phyloP scores from a whole-genome alignment of 2,113 vertebrate genomes.

The Zapus hudsonius region DNA sequence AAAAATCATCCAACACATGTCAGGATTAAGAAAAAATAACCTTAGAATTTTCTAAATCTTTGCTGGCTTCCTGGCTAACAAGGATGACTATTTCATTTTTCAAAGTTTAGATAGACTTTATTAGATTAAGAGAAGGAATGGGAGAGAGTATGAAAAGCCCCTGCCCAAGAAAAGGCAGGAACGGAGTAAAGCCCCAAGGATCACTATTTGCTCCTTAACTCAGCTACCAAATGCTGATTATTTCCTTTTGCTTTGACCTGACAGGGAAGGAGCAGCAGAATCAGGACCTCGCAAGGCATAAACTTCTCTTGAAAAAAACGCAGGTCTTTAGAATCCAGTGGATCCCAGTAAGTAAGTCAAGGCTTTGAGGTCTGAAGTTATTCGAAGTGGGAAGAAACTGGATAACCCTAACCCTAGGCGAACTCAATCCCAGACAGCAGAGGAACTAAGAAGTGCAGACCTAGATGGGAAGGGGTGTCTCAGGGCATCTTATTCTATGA shows the following conservation, averaged over 20 bases:
- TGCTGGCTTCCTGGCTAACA: not conserved
- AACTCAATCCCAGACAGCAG: not conserved
- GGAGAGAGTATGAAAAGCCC: no score
- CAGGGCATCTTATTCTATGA: not conserved
- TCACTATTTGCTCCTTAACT: conserved; percentile 16
- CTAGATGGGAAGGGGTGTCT: not conserved
- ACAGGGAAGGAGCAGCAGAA: not conserved
- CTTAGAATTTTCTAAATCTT: not conserved
- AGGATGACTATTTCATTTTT: not conserved
- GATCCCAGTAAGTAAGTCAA: not conserved
- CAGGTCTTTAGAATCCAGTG: not conserved
- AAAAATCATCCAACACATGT: not conserved
- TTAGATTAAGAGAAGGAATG: no score
- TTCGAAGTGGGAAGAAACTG: not conserved
- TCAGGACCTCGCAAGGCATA: not conserved
- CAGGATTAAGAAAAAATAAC: not conserved
- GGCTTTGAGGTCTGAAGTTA: not conserved
- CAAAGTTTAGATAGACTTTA: no score
- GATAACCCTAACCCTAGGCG: not conserved
- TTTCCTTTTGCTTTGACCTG: conserved; percentile 17
- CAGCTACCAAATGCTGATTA: not conserved
- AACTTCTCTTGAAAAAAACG: not conserved
- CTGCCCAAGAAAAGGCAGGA: no score
- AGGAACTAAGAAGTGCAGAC: not conserved
- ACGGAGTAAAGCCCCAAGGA: no score